phyloP scores from a whole-genome alignment of 2,113 vertebrate species.

The Pteruthius melanotis region DNA sequence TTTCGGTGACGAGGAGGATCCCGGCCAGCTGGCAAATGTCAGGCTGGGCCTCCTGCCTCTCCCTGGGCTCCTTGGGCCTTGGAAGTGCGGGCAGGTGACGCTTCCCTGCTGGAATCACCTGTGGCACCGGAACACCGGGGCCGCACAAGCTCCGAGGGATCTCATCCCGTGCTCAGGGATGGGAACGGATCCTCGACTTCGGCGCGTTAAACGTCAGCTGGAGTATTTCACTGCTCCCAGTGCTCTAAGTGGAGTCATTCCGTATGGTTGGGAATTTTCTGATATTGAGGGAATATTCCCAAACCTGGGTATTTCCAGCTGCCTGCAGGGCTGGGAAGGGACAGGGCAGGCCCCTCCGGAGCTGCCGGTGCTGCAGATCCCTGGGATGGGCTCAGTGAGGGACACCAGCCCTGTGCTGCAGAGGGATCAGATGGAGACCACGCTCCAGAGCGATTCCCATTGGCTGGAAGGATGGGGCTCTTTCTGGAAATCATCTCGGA shows the following conservation, averaged over 20 bases:
- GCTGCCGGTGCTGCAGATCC: background rate
- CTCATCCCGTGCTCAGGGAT: accelerated
- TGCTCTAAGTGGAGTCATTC: too few relatives aligned
- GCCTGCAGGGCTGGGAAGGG: background rate
- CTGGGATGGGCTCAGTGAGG: accelerated
- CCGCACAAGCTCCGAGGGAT: background rate
- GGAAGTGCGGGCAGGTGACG: accelerated
- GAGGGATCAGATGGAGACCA: accelerated
- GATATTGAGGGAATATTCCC: accelerated
- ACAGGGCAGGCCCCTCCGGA: background rate
- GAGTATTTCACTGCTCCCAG: background rate
- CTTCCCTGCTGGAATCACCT: accelerated
- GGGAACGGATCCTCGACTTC: background rate
- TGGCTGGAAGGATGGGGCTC: background rate
- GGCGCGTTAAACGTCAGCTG: background rate
- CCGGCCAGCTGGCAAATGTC: background rate
- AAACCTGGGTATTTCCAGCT: background rate
- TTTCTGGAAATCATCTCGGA: background rate
- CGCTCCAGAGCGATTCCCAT: accelerated
- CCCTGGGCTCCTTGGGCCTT: background rate
- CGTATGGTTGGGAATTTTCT: accelerated
- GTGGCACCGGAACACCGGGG: background rate
- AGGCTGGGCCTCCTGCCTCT: accelerated
- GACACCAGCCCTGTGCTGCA: accelerated
- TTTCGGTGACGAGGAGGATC: background rate